These are phyloP conservation scores for Anneissia japonica DNA, from an alignment of 35 echinoderm and acorn worm genomes.

Conservation along the genomic window DNA sequence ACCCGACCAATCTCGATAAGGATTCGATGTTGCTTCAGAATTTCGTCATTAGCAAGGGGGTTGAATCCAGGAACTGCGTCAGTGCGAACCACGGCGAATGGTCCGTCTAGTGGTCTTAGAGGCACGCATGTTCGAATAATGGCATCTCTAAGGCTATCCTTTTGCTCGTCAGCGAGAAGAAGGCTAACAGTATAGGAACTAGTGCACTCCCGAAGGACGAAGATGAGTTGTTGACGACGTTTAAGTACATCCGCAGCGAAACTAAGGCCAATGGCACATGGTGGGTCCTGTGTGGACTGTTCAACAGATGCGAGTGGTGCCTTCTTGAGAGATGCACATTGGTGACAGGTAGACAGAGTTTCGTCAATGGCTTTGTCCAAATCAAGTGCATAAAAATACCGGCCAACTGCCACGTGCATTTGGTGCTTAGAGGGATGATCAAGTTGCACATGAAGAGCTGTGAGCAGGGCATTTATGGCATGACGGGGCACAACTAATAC, in stretches of 20 bases:
- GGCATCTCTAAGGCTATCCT: conserved; percentile 3
- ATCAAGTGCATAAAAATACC: conserved; percentile 60
- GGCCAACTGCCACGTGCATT: neutral
- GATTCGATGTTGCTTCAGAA: conserved; percentile 36
- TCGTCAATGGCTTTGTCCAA: conserved; percentile 52
- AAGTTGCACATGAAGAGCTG: neutral
- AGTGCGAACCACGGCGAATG: too few species aligned
- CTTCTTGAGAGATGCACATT: conserved; percentile 36
- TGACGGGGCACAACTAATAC: neutral
- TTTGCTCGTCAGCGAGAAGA: conserved; percentile 27
- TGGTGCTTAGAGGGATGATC: neutral
- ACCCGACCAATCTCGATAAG: conserved; percentile 32
- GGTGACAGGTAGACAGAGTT: conserved; percentile 51
- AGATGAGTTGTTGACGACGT: conserved; percentile 41
- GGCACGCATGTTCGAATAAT: too few species aligned
- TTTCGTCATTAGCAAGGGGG: neutral
- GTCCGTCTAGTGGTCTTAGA: too few species aligned
- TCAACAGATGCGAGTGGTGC: neutral
- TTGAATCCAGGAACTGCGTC: neutral
- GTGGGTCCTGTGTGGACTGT: conserved; percentile 37
- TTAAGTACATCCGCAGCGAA: conserved; percentile 69
- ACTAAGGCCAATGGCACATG: conserved; percentile 31
- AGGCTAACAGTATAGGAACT: neutral
- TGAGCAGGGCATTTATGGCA: neutral
- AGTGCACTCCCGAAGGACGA: conserved; percentile 45